These are phyloP conservation scores for Tenrec ecaudatus DNA, from an alignment of 2,113 vertebrate species.

Conservation along the genomic window DNA sequence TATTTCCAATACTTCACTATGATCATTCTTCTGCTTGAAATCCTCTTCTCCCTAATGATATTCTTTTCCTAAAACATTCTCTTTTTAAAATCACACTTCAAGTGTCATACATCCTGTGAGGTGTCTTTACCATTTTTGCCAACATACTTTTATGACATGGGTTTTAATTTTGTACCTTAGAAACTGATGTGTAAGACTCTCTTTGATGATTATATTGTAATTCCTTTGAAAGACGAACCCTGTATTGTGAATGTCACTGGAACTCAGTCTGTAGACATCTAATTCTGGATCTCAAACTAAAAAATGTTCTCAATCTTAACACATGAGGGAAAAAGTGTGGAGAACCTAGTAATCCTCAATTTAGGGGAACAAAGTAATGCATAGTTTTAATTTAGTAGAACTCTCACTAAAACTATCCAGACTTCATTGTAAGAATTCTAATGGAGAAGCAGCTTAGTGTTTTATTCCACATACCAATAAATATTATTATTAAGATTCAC, in stretches of 20 bases:
- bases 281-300: background rate
- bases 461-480: background rate
- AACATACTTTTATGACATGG: background rate
- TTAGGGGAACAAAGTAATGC: background rate
- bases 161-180: background rate
- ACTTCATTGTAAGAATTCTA: background rate
- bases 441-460: conserved; percentile 25
- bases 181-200: background rate
- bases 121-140: too few relatives aligned
- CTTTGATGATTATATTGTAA: background rate
- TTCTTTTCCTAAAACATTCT: too few relatives aligned
- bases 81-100: too few relatives aligned
- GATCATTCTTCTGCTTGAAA: too few relatives aligned
- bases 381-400: background rate
- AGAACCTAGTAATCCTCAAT: background rate
- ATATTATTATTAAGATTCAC: background rate
- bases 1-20: too few relatives aligned
- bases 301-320: background rate
- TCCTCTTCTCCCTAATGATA: too few relatives aligned
- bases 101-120: too few relatives aligned
- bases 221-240: background rate
- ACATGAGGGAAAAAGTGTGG: too few relatives aligned
- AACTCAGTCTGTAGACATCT: background rate
- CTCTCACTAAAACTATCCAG: background rate
- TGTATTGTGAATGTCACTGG: background rate